Evolutionary conservation across 1,140 invertebrate species (phyloP).

Genomic region (Drosophila nannoptera): DNA sequence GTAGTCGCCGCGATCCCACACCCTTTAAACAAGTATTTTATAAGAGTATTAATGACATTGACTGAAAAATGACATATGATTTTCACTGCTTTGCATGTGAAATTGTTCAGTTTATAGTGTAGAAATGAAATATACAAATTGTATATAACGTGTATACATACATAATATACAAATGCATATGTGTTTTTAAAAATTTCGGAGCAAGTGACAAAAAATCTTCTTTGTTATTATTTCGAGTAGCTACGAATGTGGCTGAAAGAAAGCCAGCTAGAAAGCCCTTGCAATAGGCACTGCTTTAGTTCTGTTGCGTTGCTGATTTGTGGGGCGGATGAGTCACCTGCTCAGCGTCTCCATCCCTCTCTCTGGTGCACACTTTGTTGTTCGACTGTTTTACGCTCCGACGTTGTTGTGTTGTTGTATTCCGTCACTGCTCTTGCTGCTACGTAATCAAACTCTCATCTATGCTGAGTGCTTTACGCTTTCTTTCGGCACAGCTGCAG

Average conservation of each 20-base stretch:
- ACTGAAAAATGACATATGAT: slow-evolving; percentile 45
- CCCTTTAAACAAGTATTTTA: slow-evolving; percentile 48
- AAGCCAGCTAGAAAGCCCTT: slow-evolving; percentile 22
- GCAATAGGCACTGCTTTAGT: slow-evolving; percentile 30
- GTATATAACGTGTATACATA: slow-evolving; percentile 2
- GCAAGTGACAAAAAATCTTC: slow-evolving; percentile 27
- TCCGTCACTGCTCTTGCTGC: slow-evolving; percentile 26
- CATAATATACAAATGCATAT: slow-evolving; percentile 11
- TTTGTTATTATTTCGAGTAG: slow-evolving; percentile 28
- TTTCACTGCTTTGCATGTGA: not conserved
- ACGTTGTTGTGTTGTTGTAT: slow-evolving; percentile 41
- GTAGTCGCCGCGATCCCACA: slow-evolving; percentile 35
- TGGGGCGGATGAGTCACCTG: slow-evolving; percentile 72
- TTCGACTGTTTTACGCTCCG: slow-evolving; percentile 49
- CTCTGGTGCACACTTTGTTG: slow-evolving; percentile 46
- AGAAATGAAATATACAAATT: slow-evolving; percentile 28
- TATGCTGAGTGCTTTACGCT: slow-evolving; percentile 36
- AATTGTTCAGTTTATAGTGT: no score
- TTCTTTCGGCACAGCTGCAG: slow-evolving; percentile 28
- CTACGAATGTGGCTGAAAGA: slow-evolving; percentile 17
- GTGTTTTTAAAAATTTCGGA: slow-evolving; percentile 23
- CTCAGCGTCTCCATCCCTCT: slow-evolving; percentile 53
- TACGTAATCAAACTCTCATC: slow-evolving; percentile 72
- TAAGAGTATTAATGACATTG: slow-evolving; percentile 38
- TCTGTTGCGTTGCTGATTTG: slow-evolving; percentile 39